Base-by-base conservation (phyloP, 2,113 vertebrate genomes). In the Hemibagrus wyckioides region DNA sequence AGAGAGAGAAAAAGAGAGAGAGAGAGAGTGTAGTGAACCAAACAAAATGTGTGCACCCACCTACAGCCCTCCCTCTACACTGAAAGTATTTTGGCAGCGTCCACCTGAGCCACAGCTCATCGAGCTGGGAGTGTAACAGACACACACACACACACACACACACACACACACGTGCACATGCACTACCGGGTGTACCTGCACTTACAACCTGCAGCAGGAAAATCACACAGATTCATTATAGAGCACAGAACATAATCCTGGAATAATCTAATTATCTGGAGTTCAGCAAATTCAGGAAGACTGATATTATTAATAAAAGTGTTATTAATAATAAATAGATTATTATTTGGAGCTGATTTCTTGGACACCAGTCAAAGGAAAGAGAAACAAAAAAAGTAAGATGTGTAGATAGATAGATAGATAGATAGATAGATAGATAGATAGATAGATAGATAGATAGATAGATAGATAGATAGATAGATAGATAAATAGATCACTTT, bases 61-160 rank as follows among this genome's bases (percentile, higher is more conserved):
- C 93, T 93, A 93, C 92, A 94, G 93, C 95, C 96, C 97, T 97
- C 97, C 97, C 97, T 98, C 94, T 93, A 94, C 96, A 97, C 96
- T 97, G 96, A 96, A 98, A 97, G 94, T 96, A 98, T 97, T 84
- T 97, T 99, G 97, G 97, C 97, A 96, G 87, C 90, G 94, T 99
- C 97, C 97, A 99, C 98, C 98, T 99, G 97, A 96, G 95, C 96
- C 93, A 91, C 87, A 81, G 77, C 89, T 86, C 73, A 21, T 33
- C 56, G 90, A 91, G 94, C 94, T 91, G 93, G 94, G 94, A 95
- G 92, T 96, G 94, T 92, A 92, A 93, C 94, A 85, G 69, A 90
- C 91, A 57, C 90, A 88, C 90, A 89, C 85, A 86, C 50, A 65
- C 76, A 65, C 77, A 57, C 84, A 54, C 87, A 82, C 79, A 77